A percentile compares a stretch with the other conserved stretches of the same genome.
Evolutionary conservation across 2,113 vertebrate genomes (phyloP).

Genomic region (Athene cunicularia): DNA sequence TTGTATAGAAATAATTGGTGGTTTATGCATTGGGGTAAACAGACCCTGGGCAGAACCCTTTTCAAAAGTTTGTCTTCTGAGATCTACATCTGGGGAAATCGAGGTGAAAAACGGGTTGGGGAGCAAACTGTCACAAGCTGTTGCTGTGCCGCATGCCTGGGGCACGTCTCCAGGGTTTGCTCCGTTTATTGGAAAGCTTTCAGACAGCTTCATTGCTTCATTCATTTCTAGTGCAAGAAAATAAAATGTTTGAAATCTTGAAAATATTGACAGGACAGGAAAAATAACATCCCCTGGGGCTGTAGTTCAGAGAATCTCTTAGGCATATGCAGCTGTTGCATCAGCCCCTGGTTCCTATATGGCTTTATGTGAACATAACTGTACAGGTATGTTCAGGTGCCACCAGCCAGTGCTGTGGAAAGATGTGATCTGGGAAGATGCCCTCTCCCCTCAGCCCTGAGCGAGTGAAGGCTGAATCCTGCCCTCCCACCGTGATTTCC

Average conservation of each 20-base stretch:
- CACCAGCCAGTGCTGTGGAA: fast-evolving
- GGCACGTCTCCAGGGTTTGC: background rate
- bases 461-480: background rate
- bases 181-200: background rate
- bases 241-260: background rate
- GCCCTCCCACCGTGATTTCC: background rate
- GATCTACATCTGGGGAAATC: background rate
- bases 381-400: fast-evolving
- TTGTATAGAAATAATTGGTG: background rate
- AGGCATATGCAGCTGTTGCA: no score
- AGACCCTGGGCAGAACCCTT: background rate
- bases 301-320: constrained; percentile 75
- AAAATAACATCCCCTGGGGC: background rate
- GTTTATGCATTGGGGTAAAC: background rate
- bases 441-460: background rate
- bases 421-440: fast-evolving
- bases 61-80: background rate
- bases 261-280: background rate
- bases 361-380: fast-evolving
- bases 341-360: background rate
- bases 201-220: background rate
- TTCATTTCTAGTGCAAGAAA: background rate
- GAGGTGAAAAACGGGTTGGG: background rate
- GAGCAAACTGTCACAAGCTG: background rate
- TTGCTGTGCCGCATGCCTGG: fast-evolving